Percentiles rank a stretch among this genome's conserved stretches.
Evolutionary conservation across 2,113 vertebrate genomes (phyloP).

Genomic region (Brienomyrus brachyistius): DNA sequence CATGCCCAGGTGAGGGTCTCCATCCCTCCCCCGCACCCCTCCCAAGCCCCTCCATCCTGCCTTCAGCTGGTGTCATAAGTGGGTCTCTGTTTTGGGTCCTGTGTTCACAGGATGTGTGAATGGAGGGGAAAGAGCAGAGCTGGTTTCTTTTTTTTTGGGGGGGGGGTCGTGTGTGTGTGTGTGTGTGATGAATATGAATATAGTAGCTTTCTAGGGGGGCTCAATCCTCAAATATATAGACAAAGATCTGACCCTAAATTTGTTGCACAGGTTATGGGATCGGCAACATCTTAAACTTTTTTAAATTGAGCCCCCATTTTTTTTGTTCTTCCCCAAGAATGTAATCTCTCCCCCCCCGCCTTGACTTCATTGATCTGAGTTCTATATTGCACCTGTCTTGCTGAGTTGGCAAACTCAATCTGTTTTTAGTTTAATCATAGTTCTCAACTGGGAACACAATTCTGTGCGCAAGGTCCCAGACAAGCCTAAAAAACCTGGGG

Average conservation of each 20-base stretch:
- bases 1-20: slow-evolving; percentile 84
- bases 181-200: too few relatives aligned
- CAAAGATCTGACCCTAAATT: too few relatives aligned
- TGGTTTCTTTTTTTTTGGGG: neutral
- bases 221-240: too few relatives aligned
- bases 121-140: neutral
- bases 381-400: neutral
- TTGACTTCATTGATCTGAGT: neutral
- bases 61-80: neutral
- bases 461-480: neutral
- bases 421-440: neutral
- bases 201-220: neutral
- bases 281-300: too few relatives aligned
- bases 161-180: too few relatives aligned
- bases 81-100: neutral
- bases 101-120: neutral
- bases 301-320: too few relatives aligned
- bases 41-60: neutral
- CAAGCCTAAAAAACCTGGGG: neutral
- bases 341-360: neutral
- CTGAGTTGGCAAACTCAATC: neutral
- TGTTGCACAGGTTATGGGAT: too few relatives aligned
- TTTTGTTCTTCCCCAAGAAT: too few relatives aligned
- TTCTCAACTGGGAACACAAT: neutral
- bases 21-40: too few relatives aligned